Percentiles rank a stretch among this genome's conserved stretches.
These are phyloP conservation scores for Poeciliopsis turrubarensis DNA, from an alignment of 2,113 vertebrate species.

Conservation along the genomic window DNA sequence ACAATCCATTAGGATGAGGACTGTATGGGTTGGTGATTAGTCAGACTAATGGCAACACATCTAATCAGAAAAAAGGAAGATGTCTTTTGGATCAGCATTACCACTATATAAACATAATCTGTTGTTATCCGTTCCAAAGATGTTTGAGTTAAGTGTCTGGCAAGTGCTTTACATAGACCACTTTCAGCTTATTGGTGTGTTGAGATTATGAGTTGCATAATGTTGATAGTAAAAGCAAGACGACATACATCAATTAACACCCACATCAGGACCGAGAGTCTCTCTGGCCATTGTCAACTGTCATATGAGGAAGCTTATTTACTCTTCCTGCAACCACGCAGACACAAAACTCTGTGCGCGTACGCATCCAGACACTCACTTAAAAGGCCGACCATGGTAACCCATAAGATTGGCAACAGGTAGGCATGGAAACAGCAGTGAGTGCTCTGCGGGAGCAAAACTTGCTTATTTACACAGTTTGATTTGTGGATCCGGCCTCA, in stretches of 20 bases:
- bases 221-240: slow-evolving; percentile 15
- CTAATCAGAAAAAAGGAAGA: background rate
- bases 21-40: background rate
- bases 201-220: slow-evolving; percentile 6
- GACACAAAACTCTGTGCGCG: slow-evolving; percentile 19
- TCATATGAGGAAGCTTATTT: slow-evolving; percentile 8
- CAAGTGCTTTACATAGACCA: slow-evolving; percentile 6
- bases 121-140: background rate
- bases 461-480: slow-evolving; percentile 68
- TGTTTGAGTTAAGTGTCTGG: background rate
- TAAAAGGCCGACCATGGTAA: slow-evolving; percentile 57
- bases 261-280: slow-evolving; percentile 30
- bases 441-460: slow-evolving; percentile 55
- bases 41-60: background rate
- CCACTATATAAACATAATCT: background rate
- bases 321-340: background rate
- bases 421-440: slow-evolving; percentile 60
- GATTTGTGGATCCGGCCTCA: slow-evolving; percentile 64
- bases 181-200: slow-evolving; percentile 2
- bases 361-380: slow-evolving; percentile 41
- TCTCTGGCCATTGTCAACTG: slow-evolving; percentile 45
- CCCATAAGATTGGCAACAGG: slow-evolving; percentile 64
- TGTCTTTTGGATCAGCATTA: background rate
- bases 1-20: background rate
- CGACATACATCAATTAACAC: slow-evolving; percentile 15